Conservation (phyloP, 2,797 vertebrate species). For the Epinephelus malabaricus region DNA sequence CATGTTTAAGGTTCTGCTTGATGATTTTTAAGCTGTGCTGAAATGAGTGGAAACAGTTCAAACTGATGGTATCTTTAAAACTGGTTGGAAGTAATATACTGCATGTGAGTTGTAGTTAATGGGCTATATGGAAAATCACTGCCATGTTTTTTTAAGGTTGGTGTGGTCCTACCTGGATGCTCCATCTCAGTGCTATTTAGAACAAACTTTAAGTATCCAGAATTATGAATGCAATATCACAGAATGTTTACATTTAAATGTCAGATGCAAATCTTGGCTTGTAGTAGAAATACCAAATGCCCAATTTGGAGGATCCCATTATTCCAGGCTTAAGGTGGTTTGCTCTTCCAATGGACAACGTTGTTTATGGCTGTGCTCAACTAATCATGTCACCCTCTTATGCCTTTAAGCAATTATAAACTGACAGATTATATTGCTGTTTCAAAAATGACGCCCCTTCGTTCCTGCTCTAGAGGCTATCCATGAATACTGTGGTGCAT, state of each 20-base stretch:
- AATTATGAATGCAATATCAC: slow-evolving; percentile 1
- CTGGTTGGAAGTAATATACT: not conserved
- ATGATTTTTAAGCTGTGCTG: not conserved
- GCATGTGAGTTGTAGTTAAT: slow-evolving; percentile 4
- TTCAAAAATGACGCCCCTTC: not conserved
- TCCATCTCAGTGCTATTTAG: not conserved
- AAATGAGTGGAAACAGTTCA: slow-evolving; percentile 7
- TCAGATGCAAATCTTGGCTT: slow-evolving; percentile 16
- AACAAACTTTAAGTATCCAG: not conserved
- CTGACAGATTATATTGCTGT: not conserved
- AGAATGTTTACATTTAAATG: slow-evolving; percentile 11
- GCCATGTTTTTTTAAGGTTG: not conserved
- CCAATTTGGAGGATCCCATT: not conserved
- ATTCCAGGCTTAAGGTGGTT: not conserved
- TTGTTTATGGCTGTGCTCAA: not conserved
- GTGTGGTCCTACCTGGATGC: not conserved
- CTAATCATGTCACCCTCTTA: not conserved
- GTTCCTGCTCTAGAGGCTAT: not conserved
- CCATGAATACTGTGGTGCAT: not conserved
- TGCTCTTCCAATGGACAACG: not conserved
- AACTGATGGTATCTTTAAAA: slow-evolving; percentile 2
- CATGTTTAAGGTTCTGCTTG: not conserved
- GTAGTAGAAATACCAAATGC: not conserved
- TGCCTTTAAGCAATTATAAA: not conserved
- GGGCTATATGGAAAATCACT: not conserved